Evolutionary conservation across 1,140 invertebrate species (phyloP).

Genomic region (Drosophila pallidifrons): DNA sequence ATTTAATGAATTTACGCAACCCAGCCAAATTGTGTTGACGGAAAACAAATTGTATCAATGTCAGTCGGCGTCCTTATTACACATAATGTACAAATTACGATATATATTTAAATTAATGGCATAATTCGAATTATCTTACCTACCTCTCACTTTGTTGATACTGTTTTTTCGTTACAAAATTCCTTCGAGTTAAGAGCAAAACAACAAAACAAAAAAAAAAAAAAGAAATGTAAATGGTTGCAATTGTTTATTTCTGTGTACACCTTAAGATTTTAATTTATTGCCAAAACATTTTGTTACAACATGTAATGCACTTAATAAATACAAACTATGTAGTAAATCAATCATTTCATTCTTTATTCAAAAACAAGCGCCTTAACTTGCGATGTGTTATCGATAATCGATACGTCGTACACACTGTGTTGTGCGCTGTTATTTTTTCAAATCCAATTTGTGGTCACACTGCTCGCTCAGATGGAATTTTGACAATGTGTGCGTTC

Average conservation of each 20-base stretch:
- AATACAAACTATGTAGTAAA: conserved; percentile 5
- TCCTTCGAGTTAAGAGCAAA: conserved; percentile 8
- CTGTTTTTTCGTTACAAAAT: conserved; percentile 20
- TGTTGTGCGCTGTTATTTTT: not conserved
- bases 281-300: conserved; percentile 22
- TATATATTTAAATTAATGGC: not conserved
- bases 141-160: conserved; percentile 19
- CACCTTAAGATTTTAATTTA: conserved; percentile 17
- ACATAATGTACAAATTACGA: conserved; percentile 37
- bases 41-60: conserved; percentile 23
- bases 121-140: conserved; percentile 13
- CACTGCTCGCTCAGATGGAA: not conserved
- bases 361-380: too few relatives aligned
- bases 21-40: conserved; percentile 11
- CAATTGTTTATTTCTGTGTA: conserved; percentile 30
- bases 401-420: not conserved
- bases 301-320: conserved; percentile 28
- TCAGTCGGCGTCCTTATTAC: conserved; percentile 7
- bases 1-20: conserved; percentile 14
- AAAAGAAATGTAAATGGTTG: conserved; percentile 13
- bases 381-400: too few relatives aligned
- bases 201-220: not conserved
- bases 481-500: not conserved
- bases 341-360: not conserved
- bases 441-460: not conserved